phyloP scores from a whole-genome alignment of 2,888 invertebrate genomes.

The Abrostola triplasia region DNA sequence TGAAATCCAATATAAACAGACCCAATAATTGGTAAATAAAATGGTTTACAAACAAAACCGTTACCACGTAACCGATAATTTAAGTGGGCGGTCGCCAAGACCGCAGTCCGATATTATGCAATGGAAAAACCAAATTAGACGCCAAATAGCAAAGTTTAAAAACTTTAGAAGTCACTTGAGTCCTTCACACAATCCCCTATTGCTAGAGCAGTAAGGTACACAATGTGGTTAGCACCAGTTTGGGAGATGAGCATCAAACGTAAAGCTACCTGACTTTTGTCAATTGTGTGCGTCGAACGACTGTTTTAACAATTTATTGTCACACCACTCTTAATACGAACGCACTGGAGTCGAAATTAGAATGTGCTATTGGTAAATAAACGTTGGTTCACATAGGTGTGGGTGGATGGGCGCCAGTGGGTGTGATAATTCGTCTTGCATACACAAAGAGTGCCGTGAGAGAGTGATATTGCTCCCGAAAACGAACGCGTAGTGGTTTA shows the following conservation, averaged over 20 bases:
- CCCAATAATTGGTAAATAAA: conserved; percentile 41
- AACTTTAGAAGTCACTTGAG: conserved; percentile 54
- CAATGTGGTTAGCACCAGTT: conserved; percentile 76
- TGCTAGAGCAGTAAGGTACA: conserved; percentile 69
- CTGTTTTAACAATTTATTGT: conserved; percentile 61
- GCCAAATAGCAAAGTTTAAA: conserved; percentile 53
- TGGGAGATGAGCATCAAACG: conserved; percentile 66
- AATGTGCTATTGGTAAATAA: conserved; percentile 63
- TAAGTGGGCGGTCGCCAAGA: conserved; percentile 67
- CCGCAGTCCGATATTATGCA: conserved; percentile 69
- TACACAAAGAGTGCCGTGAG: conserved; percentile 85
- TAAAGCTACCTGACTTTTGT: conserved; percentile 76
- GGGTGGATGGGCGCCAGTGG: conserved; percentile 82
- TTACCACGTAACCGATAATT: conserved; percentile 59
- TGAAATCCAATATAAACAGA: conserved; percentile 16
- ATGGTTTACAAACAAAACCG: conserved; percentile 60
- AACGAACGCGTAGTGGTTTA: conserved; percentile 72
- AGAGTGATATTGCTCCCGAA: conserved; percentile 83
- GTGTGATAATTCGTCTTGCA: conserved; percentile 86
- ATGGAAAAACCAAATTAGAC: conserved; percentile 69
- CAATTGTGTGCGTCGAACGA: conserved; percentile 76
- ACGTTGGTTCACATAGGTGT: conserved; percentile 68
- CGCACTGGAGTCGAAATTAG: conserved; percentile 70
- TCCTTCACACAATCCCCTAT: conserved; percentile 63
- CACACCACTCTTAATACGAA: conserved; percentile 64